phyloP scores from a whole-genome alignment of 2,888 invertebrate genomes.

The Netelia melanura region DNA sequence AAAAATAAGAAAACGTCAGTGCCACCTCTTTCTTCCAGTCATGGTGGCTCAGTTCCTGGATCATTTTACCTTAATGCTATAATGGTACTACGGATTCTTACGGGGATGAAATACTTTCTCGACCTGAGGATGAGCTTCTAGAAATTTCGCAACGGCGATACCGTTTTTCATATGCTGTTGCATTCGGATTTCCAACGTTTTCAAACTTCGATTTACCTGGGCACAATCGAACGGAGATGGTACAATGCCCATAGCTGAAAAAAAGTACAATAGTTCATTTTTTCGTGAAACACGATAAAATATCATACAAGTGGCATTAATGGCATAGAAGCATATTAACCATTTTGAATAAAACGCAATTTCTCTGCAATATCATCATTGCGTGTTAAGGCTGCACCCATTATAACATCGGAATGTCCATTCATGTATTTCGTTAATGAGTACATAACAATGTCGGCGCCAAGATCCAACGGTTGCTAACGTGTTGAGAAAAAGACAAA shows the following conservation, averaged over 20 bases:
- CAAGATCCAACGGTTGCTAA: conserved; percentile 94
- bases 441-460: conserved; percentile 96
- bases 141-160: conserved; percentile 91
- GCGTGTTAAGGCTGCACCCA: conserved; percentile 95
- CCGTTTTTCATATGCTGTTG: conserved; percentile 93
- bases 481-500: not conserved
- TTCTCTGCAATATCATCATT: conserved; percentile 89
- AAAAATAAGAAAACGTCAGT: too few species aligned
- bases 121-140: conserved; percentile 93
- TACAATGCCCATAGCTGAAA: conserved; percentile 93
- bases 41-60: too few species aligned
- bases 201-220: conserved; percentile 96
- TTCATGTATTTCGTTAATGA: conserved; percentile 99
- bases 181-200: conserved; percentile 97
- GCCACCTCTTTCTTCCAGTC: too few species aligned
- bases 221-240: conserved; percentile 99
- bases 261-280: conserved; percentile 5
- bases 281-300: not conserved
- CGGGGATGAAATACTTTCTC: conserved; percentile 94
- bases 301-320: not conserved
- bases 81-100: conserved; percentile 76
- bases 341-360: conserved; percentile 94
- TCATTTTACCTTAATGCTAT: not conserved
- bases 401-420: conserved; percentile 98
- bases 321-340: conserved; percentile 84